Percentiles rank a stretch among this genome's conserved stretches.
Evolutionary conservation across 2,797 vertebrate genomes (phyloP).

Genomic region (Macropodus opercularis): DNA sequence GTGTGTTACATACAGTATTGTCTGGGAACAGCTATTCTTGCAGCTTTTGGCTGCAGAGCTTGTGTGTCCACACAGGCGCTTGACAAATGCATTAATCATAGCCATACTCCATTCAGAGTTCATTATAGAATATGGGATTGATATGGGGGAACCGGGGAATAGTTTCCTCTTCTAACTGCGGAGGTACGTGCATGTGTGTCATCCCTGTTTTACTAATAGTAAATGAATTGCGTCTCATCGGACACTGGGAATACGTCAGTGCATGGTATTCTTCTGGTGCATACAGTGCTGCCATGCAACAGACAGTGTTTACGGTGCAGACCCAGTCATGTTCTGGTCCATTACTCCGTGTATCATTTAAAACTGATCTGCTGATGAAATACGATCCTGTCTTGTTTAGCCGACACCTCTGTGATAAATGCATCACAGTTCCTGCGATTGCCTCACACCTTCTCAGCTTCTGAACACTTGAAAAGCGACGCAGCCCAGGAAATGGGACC

Average conservation of each 20-base stretch:
- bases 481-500: neutral
- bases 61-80: neutral
- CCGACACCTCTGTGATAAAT: neutral
- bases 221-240: constrained; percentile 2
- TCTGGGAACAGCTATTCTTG: constrained; percentile 6
- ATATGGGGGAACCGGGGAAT: constrained; percentile 2
- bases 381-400: neutral
- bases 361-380: neutral
- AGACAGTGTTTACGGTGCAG: neutral
- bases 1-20: too few species aligned
- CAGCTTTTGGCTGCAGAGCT: constrained; percentile 5
- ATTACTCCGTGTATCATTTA: neutral
- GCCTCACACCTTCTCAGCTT: neutral
- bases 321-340: neutral
- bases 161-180: constrained; percentile 1
- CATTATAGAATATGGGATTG: neutral
- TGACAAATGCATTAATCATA: constrained; percentile 8
- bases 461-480: neutral
- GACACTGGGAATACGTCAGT: neutral
- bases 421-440: neutral
- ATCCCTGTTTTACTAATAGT: neutral
- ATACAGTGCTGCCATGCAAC: neutral
- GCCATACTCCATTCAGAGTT: neutral
- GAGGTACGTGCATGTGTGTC: neutral
- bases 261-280: neutral